Percentiles rank a stretch among this genome's conserved stretches.
Conservation (phyloP, 2,797 vertebrate genomes). For the Tenualosa thibaudeaui region DNA sequence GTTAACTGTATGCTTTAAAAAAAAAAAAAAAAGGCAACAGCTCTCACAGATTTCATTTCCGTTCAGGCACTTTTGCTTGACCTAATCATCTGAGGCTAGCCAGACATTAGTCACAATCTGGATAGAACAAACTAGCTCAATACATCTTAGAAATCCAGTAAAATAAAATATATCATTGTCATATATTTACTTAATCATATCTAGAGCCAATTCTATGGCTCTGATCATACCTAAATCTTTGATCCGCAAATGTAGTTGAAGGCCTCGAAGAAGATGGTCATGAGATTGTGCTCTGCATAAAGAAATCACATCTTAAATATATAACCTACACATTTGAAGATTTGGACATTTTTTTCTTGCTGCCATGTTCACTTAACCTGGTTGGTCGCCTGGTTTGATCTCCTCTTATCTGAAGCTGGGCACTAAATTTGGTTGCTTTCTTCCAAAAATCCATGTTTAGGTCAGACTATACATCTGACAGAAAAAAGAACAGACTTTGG, state of each 20-base stretch:
- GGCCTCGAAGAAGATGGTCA: background rate
- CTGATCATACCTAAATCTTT: background rate
- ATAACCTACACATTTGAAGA: background rate
- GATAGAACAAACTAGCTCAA: background rate
- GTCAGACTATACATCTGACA: background rate
- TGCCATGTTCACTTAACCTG: background rate
- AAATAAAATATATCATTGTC: no score
- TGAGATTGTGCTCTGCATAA: background rate
- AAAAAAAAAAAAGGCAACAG: background rate
- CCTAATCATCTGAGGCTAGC: background rate
- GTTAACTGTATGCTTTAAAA: background rate
- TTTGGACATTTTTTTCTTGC: background rate
- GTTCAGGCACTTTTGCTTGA: background rate
- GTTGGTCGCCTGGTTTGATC: background rate
- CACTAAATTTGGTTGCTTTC: slow-evolving; percentile 18
- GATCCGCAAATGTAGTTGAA: background rate
- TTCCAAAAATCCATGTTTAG: slow-evolving; percentile 26
- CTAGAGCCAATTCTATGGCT: no score
- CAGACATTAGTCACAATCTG: background rate
- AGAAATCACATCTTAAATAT: background rate
- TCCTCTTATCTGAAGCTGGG: background rate
- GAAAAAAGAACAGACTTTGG: background rate
- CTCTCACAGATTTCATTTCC: background rate
- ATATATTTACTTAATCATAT: no score
- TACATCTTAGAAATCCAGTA: no score